Conservation (phyloP, 2,888 invertebrate species). For the Lasioglossum figueresi region DNA sequence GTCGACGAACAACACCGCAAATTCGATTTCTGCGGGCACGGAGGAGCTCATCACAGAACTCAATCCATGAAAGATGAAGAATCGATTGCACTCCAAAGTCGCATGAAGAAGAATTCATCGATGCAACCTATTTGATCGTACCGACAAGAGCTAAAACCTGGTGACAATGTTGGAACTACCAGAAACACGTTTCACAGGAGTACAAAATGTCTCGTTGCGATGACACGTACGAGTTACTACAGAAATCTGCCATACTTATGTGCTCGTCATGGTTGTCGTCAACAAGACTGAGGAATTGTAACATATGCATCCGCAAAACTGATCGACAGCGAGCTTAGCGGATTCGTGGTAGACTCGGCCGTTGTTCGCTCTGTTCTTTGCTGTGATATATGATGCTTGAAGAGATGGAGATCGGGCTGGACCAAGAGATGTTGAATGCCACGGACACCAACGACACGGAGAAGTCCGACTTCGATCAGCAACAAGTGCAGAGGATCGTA, state of each 20-base stretch:
- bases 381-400: slow-evolving; percentile 27
- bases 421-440: slow-evolving; percentile 25
- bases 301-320: background rate
- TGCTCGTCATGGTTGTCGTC: background rate
- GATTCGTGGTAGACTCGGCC: background rate
- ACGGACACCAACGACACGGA: slow-evolving; percentile 29
- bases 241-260: background rate
- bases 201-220: background rate
- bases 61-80: background rate
- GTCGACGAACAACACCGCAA: background rate
- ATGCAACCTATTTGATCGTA: background rate
- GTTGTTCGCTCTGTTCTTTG: background rate
- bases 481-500: slow-evolving; percentile 86
- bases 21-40: background rate
- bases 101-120: background rate
- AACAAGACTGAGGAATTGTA: background rate
- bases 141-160: background rate
- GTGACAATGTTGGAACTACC: background rate
- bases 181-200: background rate
- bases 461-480: slow-evolving; percentile 74
- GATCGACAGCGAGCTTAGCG: background rate
- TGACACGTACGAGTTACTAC: background rate
- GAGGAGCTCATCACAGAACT: background rate
- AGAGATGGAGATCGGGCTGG: slow-evolving; percentile 52
- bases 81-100: background rate